Base-by-base conservation (phyloP, 2,113 vertebrate species). In the Fregata magnificens region DNA sequence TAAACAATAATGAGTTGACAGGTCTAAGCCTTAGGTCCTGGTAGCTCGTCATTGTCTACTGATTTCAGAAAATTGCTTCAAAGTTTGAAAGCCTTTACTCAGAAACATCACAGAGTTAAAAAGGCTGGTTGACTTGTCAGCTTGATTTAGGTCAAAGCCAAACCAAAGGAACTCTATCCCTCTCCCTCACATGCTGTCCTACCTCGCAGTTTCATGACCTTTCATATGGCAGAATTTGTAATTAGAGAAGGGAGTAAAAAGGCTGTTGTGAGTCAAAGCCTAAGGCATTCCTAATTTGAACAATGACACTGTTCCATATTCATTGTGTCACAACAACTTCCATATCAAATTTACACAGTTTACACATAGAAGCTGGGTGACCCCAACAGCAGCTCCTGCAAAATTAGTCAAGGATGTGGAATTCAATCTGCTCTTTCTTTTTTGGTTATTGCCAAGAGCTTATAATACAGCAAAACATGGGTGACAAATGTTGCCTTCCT, bases 171-270 rank as follows among this genome's bases (percentile, higher is more conserved):
- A 9, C 26, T 78, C 32, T 86, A 45, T 92, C 10, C 11, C 6
- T 88, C 53, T 81, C 32, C 19, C 40, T 90, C 28, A 40, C 40
- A 69, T 0, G 10, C 28, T 94, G 58, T 80, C n/a, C 85, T 94
- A 77, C 58, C 55, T 83, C 11, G 0, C n/a, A 71, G 55, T 73
- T 93, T 91, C 38, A 62, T 93, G 92, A 96, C 92, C 65, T 94
- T 94, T 88, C 65, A 44, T 84, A 76, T 38, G 66, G 25, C 58
- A 95, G 94, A 95, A 94, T 94, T 36, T 83, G 61, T 90, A 97
- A 95, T 78, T 79, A 96, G 45, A 92, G 53, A 90, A 94, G 67
- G 69, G 85, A 96, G 40, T 65, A 86, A 85, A 96, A 94, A 85
- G 44, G 36, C 66, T 80, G 72, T 72, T 95, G 69, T 59, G 73